Base-by-base conservation (phyloP, 2,888 invertebrate genomes). In the Ochropleura plecta region DNA sequence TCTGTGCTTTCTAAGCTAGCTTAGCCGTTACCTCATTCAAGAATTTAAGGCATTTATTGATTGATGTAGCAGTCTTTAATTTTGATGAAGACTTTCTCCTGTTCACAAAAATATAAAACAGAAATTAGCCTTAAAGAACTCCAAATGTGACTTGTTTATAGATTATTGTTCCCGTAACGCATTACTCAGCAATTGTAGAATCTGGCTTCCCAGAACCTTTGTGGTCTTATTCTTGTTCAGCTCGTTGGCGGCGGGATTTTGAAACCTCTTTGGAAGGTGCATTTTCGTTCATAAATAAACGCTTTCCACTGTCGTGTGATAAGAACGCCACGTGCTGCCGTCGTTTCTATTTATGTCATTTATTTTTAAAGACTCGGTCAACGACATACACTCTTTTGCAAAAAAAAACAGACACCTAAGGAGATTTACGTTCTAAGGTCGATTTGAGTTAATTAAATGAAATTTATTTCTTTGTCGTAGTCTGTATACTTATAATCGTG, bases 1-100 rank as follows among this genome's bases (percentile, higher is more conserved):
- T 70, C 12, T 60, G 18, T 20, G 57, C 12, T 70, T 9, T 60
- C 30, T 42, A 9, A 30, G n/a, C 53, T 78, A 46, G n/a, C 42
- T 62, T 12, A 7, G 20, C 16, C 42, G 53, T 76, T 78, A 76
- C 10, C 42, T 70, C 42, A 62, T 53, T 59, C 20, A 76, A 30
- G 30, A 55, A 16, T 44, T 63, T 46, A 9, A 46, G 73, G 40
- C 16, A 51, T 46, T n/a, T 46, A 12, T 46, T 53, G 0, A 48
- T 16, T 30, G 14, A 46, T 62, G 5, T 9, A 14, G 0, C 14
- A 40, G 1, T 14, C 46, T 40, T 30, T 16, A 12, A 3, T 40
- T 65, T n/a, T 0, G n/a, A 65, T 18, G 9, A 46, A 46, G 1
- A 12, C 46, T 46, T 3, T 46, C 46, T 46, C 10, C 46, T 46